phyloP scores from a whole-genome alignment of 2,113 vertebrate species.

The Dendrocopos noguchii region DNA sequence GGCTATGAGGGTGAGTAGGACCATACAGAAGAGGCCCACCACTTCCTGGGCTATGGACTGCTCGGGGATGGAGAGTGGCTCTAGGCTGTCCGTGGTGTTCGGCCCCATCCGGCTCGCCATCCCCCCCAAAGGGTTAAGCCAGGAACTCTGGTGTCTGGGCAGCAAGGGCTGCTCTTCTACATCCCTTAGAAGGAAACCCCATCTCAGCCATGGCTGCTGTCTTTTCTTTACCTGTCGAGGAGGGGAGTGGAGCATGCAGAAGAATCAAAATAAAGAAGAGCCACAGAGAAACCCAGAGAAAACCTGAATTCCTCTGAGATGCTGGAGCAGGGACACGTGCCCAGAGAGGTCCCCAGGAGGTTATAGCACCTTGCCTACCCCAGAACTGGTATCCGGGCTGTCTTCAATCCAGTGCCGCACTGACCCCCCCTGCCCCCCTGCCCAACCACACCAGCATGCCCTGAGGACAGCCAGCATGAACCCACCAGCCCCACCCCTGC shows the following conservation, averaged over 20 bases:
- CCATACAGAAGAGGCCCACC: conserved; percentile 84
- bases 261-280: neutral
- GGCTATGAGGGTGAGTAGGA: conserved; percentile 83
- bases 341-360: neutral
- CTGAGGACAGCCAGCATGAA: accelerated
- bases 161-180: neutral
- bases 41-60: conserved; percentile 74
- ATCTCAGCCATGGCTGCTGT: neutral
- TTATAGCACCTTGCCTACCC: neutral
- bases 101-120: conserved; percentile 54
- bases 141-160: neutral
- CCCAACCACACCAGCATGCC: neutral
- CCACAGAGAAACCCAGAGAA: neutral
- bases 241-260: neutral
- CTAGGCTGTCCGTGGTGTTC: conserved; percentile 62
- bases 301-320: neutral
- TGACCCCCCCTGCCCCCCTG: neutral
- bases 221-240: conserved; percentile 17
- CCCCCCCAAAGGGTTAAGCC: neutral
- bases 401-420: neutral
- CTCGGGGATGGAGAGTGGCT: conserved; percentile 60
- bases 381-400: neutral
- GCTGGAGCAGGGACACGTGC: neutral
- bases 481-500: neutral
- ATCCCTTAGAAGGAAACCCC: neutral